Evolutionary conservation across 2,888 invertebrate genomes (phyloP).

Genomic region (Megamerina dolium): DNA sequence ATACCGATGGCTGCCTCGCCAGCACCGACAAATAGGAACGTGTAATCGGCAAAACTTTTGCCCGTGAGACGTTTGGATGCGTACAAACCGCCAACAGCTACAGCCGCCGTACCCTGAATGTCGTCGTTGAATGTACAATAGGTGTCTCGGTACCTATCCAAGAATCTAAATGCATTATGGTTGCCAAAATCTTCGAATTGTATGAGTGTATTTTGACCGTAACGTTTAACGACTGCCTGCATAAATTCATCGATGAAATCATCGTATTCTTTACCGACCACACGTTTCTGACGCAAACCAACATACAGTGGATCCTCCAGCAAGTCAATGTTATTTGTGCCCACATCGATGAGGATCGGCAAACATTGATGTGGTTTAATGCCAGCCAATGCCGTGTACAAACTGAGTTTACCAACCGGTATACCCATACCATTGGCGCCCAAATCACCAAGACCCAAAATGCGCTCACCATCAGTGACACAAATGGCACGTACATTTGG

Average conservation of each 20-base stretch:
- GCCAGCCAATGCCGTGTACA: conserved; percentile 96
- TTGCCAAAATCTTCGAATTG: conserved; percentile 98
- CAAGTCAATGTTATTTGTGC: conserved; percentile 84
- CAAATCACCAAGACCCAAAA: conserved; percentile 92
- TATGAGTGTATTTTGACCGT: conserved; percentile 77
- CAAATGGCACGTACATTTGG: conserved; percentile 79
- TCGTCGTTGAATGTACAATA: conserved; percentile 99
- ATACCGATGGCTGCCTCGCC: conserved; percentile 92
- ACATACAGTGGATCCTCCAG: conserved; percentile 92
- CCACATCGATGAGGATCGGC: conserved; percentile 90
- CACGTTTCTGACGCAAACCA: conserved; percentile 80
- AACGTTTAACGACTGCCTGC: conserved; percentile 82
- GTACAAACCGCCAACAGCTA: conserved; percentile 85
- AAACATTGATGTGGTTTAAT: conserved; percentile 92
- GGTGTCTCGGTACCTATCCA: conserved; percentile 81
- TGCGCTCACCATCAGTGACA: conserved; percentile 96
- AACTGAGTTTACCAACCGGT: conserved; percentile 91
- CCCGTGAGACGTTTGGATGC: conserved; percentile 48
- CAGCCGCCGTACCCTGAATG: conserved; percentile 95
- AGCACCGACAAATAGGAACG: conserved; percentile 85
- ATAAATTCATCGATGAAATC: conserved; percentile 96
- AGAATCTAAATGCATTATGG: conserved; percentile 89
- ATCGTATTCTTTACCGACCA: conserved; percentile 81
- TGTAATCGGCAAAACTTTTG: conserved; percentile 78
- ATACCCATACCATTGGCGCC: conserved; percentile 97